Conservation (phyloP, 2,113 vertebrate genomes). For the Athene noctua region DNA sequence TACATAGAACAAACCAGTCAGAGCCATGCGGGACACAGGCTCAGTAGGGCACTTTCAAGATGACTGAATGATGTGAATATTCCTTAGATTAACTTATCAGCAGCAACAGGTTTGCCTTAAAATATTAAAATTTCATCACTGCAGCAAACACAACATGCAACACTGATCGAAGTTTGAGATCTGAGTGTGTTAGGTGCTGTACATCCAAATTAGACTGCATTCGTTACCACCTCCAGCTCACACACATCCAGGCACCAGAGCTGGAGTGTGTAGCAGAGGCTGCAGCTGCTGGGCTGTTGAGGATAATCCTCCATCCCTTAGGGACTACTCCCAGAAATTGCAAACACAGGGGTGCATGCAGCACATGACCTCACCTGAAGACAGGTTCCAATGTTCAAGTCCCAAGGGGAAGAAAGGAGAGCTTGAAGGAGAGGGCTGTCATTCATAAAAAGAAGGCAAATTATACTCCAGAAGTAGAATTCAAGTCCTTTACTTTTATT, state of each 20-base stretch:
- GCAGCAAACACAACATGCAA: neutral
- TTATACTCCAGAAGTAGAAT: neutral
- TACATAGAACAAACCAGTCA: neutral
- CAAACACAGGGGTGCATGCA: neutral
- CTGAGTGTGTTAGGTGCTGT: too few species aligned
- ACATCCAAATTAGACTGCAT: neutral
- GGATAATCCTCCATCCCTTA: neutral
- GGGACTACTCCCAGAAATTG: neutral
- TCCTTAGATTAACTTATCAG: neutral
- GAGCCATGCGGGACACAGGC: neutral
- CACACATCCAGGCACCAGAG: neutral
- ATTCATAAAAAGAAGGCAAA: neutral
- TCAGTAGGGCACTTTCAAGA: neutral
- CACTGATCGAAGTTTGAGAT: neutral
- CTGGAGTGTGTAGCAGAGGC: rapidly evolving
- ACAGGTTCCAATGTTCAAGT: neutral
- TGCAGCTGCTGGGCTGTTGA: neutral
- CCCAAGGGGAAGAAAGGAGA: neutral
- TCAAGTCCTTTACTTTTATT: neutral
- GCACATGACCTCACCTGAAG: neutral
- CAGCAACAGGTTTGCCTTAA: neutral
- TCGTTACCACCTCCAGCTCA: neutral
- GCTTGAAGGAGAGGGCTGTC: neutral
- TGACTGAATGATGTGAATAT: neutral
- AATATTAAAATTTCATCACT: neutral